phyloP scores from a whole-genome alignment of 2,888 invertebrate genomes.

The Cerastis rubricosa region DNA sequence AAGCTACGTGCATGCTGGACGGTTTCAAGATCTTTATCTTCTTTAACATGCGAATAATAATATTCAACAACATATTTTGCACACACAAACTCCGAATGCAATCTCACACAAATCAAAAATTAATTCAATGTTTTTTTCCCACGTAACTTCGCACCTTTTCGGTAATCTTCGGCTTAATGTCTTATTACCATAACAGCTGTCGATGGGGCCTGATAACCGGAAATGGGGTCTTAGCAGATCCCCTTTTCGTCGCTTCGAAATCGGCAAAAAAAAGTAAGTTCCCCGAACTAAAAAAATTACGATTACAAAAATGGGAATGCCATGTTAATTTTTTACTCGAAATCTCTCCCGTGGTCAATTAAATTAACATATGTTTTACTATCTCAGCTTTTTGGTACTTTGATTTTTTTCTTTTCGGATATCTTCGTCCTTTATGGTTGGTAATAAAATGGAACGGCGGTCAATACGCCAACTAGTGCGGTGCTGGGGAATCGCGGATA shows the following conservation, averaged over 20 bases:
- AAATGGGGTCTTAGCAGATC: conserved; percentile 28
- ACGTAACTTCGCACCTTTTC: conserved; percentile 25
- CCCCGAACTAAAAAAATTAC: conserved; percentile 39
- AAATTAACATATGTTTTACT: conserved; percentile 83
- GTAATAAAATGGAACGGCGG: conserved; percentile 82
- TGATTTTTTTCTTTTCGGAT: conserved; percentile 74
- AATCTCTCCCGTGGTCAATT: conserved; percentile 69
- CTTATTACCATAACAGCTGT: conserved; percentile 52
- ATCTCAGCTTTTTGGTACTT: conserved; percentile 69
- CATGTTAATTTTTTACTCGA: conserved; percentile 60
- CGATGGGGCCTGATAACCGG: conserved; percentile 49
- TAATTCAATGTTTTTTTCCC: conserved; percentile 23
- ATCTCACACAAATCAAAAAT: conserved; percentile 9
- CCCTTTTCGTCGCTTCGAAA: neutral
- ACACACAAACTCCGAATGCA: neutral
- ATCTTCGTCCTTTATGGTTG: conserved; percentile 80
- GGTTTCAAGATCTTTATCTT: neutral
- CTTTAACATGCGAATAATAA: neutral
- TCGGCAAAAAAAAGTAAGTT: conserved; percentile 36
- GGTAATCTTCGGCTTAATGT: conserved; percentile 39
- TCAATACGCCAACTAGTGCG: conserved; percentile 74
- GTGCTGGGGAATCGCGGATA: conserved; percentile 46
- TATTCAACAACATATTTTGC: neutral
- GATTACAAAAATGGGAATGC: conserved; percentile 47
- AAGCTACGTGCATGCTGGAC: neutral